Evolutionary conservation across 2,888 invertebrate species (phyloP), one percentile per base, ranked within the genome.

Genomic region (Ceriagrion tenellum): DNA sequence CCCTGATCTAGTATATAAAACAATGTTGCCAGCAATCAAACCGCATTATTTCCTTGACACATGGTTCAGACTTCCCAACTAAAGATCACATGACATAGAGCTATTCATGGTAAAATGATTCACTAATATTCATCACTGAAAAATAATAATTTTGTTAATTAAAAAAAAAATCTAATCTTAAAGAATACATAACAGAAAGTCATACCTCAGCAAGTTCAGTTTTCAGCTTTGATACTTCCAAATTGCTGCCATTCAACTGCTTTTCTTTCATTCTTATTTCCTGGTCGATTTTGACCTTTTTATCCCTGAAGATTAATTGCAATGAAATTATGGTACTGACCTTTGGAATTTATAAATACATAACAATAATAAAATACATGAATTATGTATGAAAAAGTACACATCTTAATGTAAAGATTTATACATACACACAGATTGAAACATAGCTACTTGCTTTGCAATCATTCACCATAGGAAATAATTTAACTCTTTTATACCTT

Each of bases 131-230:
- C 59, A 59, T 2, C 4, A 59, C 59, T 59, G 20, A 59, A 59
- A 59, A 6, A 59, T 30, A 81, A 13, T 81, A 30, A 16, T 81
- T 81, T 81, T 16, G 13, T 81, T 35, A 18, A 35, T 1, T 20
- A 8, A 56, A 56, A 12, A 16, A 56, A 56, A 56, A 8, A 56
- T 74, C n/a, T 30, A 74, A 30, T 74, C 6, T 3, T 20, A 35
- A 55, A 23, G 40, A 90, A 30, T 47, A 18, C 55, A n/a, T 47
- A 56, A 89, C 89, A 30, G 35, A 23, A n/a, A 55, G 56, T n/a
- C 97, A 97, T 18, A 98, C 97, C 96, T 98, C 97, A 55, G 97
- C 97, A 91, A 98, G 97, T 96, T 98, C 97, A 90, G 97, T 97
- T 95, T 97, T 97, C 69, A 97, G 96, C 96, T 97, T 97, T 0